Evolutionary conservation across 1,140 invertebrate genomes (phyloP), one percentile per base, ranked within the genome.

Genomic region (Caligus rogercresseyi): DNA sequence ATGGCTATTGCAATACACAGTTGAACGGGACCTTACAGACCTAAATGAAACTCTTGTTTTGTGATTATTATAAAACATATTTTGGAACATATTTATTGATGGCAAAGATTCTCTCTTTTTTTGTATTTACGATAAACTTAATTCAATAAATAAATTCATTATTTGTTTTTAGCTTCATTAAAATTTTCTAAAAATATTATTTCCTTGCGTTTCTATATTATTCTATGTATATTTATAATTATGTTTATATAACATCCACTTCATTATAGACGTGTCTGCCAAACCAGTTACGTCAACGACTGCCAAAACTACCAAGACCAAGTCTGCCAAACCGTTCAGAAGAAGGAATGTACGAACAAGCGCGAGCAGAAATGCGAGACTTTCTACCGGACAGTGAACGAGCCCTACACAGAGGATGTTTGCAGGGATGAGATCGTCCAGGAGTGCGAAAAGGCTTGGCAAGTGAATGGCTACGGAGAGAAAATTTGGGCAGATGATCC

Each of bases 361-460:
- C 2, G 52, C 18, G 21, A 20, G 21, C 52, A 53, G 52, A 53
- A 53, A 53, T 53, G 52, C 21, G 18, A 16, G 16, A 53, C 52
- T 53, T 16, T 20, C 11, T 53, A 53, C 11, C 52, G 52, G 21
- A 53, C 52, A 20, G 52, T 19, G 11, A 53, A 2, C 2, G 2
- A 53, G 21, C 21, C 52, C 1, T 53, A 53, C 11, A 16, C 52
- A 4, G 52, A 53, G 21, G 52, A 53, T 16, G 52, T 53, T 2
- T 53, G 52, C 52, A 7, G 21, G 18, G 52, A 53, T 53, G 4
- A 53, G 18, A 19, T 16, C 16, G 52, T 19, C 21, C 52, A 53
- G 52, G 21, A 53, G 21, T 53, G 52, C 52, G 52, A 53, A 53
- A 16, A 53, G 21, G 21, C 52, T 53, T 53, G 52, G 52, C 52